phyloP scores from a whole-genome alignment of 1,140 invertebrate genomes.

The Cryptotermes secundus region DNA sequence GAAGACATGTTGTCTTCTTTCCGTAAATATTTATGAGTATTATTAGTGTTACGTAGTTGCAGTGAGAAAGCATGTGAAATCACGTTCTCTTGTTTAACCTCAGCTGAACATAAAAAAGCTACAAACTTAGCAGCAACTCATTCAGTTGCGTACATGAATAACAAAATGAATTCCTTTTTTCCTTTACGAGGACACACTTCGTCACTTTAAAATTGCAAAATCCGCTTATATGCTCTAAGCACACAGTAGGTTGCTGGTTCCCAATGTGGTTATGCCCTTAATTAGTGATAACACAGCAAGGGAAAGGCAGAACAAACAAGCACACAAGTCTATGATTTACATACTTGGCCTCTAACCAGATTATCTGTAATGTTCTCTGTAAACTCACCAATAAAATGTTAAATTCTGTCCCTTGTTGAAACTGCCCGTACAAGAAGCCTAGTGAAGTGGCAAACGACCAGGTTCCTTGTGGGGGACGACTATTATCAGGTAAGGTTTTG shows the following conservation, averaged over 20 bases:
- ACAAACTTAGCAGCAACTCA: neutral
- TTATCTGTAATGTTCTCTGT: neutral
- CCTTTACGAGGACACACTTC: neutral
- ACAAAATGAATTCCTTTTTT: neutral
- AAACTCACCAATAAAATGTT: constrained; percentile 13
- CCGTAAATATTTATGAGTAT: too few relatives aligned
- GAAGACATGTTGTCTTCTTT: too few relatives aligned
- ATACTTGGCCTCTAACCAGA: neutral
- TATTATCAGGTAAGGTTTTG: too few relatives aligned
- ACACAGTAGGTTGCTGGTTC: neutral
- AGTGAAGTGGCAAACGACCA: too few relatives aligned
- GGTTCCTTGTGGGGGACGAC: too few relatives aligned
- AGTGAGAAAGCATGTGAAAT: too few relatives aligned
- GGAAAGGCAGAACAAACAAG: neutral
- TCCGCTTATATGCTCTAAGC: neutral
- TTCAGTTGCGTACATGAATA: neutral
- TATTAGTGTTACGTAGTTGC: too few relatives aligned
- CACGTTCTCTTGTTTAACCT: too few relatives aligned
- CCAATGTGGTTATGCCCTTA: neutral
- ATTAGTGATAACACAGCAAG: constrained; percentile 11
- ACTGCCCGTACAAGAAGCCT: neutral
- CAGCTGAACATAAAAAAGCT: neutral
- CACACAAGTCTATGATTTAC: neutral
- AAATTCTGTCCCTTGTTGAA: neutral
- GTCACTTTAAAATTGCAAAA: neutral